Evolutionary conservation across 2,888 invertebrate genomes (phyloP).

Genomic region (Leptopterna dolabrata): DNA sequence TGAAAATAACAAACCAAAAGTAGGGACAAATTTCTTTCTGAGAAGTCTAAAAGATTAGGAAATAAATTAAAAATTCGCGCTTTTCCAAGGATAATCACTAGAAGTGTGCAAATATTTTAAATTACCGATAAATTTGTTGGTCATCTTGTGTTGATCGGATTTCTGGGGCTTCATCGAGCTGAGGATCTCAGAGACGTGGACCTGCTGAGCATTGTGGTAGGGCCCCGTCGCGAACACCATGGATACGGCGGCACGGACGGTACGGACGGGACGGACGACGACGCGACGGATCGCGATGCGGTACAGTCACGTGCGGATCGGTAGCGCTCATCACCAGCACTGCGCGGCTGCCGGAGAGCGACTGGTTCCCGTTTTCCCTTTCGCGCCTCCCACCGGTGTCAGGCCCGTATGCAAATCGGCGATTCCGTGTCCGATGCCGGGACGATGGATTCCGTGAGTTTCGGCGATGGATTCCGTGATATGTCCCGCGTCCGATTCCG

Average conservation of each 20-base stretch:
- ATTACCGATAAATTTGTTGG: neutral
- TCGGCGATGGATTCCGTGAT: no score
- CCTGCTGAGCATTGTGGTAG: neutral
- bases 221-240: neutral
- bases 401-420: neutral
- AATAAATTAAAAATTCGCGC: no score
- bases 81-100: no score
- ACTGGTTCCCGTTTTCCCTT: neutral
- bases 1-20: no score
- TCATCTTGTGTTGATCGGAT: neutral
- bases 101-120: neutral
- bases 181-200: slow-evolving; percentile 38
- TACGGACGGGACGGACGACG: neutral
- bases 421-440: neutral
- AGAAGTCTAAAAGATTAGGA: no score
- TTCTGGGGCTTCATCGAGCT: slow-evolving; percentile 12
- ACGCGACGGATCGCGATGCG: neutral
- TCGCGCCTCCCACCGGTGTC: neutral
- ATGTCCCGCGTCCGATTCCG: neutral
- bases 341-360: neutral
- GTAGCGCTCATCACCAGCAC: slow-evolving; percentile 3
- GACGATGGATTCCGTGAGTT: no score
- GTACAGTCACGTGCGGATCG: neutral
- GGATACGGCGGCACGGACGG: neutral
- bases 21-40: no score